Percentiles rank a stretch among this genome's conserved stretches.
Evolutionary conservation across 2,888 invertebrate species (phyloP).

Genomic region (Pharmacophagus antenor): DNA sequence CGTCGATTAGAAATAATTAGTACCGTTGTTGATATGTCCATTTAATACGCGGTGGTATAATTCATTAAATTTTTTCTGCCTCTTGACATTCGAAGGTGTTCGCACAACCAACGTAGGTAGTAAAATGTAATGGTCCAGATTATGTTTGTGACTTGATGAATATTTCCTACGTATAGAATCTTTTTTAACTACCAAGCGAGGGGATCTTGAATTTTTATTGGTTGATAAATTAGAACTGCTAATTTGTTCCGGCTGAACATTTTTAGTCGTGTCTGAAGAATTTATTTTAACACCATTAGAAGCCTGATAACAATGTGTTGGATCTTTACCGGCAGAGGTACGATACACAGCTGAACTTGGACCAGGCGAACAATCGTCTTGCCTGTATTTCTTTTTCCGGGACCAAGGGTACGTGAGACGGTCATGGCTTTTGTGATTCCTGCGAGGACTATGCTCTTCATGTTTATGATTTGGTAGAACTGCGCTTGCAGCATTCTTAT

Average conservation of each 20-base stretch:
- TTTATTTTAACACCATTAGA: constrained; percentile 44
- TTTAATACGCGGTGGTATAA: constrained; percentile 69
- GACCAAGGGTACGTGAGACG: constrained; percentile 44
- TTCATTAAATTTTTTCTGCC: constrained; percentile 72
- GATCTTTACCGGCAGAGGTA: constrained; percentile 46
- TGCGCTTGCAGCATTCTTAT: constrained; percentile 51
- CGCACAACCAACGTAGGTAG: constrained; percentile 69
- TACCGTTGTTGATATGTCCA: constrained; percentile 57
- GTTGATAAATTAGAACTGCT: constrained; percentile 52
- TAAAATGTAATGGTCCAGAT: constrained; percentile 68
- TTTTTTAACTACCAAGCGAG: constrained; percentile 62
- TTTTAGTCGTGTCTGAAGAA: constrained; percentile 30
- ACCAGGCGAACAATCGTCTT: constrained; percentile 59
- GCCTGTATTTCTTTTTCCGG: constrained; percentile 41
- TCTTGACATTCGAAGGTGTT: constrained; percentile 68
- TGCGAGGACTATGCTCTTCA: constrained; percentile 45
- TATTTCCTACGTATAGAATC: constrained; percentile 53
- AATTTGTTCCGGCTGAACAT: constrained; percentile 39
- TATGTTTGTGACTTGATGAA: constrained; percentile 52
- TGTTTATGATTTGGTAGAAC: constrained; percentile 45
- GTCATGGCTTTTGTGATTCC: constrained; percentile 54
- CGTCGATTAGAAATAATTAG: constrained; percentile 2
- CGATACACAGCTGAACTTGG: constrained; percentile 54
- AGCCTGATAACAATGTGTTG: constrained; percentile 64
- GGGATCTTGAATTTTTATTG: constrained; percentile 46